phyloP scores from a whole-genome alignment of 2,797 vertebrate genomes.

The Pangasius larnaudii region DNA sequence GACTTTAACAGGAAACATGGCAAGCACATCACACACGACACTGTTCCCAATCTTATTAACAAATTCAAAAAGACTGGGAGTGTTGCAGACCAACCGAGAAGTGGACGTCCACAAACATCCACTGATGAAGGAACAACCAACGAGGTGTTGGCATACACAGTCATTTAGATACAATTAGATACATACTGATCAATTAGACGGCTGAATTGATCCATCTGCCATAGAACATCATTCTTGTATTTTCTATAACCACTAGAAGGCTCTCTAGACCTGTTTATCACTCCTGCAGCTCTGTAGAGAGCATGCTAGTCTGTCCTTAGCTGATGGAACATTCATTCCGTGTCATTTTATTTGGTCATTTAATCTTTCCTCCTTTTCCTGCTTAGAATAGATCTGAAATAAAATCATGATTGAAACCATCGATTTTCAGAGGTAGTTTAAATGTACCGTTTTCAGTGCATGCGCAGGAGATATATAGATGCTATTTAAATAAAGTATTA shows the following conservation, averaged over 20 bases:
- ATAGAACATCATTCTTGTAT: not conserved
- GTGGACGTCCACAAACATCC: too few relatives aligned
- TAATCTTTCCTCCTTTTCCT: not conserved
- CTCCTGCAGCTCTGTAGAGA: not conserved
- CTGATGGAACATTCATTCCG: not conserved
- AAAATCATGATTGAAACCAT: not conserved
- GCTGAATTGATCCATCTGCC: not conserved
- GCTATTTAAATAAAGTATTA: not conserved
- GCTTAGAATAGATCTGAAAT: not conserved
- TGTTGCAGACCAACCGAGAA: too few relatives aligned
- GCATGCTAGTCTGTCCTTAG: not conserved
- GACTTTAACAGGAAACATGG: too few relatives aligned
- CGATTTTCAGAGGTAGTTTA: not conserved
- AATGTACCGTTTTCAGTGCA: not conserved
- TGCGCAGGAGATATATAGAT: not conserved
- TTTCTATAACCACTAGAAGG: constrained; percentile 21
- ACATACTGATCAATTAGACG: too few relatives aligned
- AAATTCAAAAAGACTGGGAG: too few relatives aligned
- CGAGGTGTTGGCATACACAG: too few relatives aligned
- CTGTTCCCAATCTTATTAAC: too few relatives aligned
- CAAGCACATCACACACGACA: too few relatives aligned
- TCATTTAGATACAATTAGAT: too few relatives aligned
- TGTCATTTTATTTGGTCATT: not conserved
- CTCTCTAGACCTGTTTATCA: not conserved
- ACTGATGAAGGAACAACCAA: too few relatives aligned